Conservation (phyloP, 2,797 vertebrate species). For the Cryptoprocta ferox region DNA sequence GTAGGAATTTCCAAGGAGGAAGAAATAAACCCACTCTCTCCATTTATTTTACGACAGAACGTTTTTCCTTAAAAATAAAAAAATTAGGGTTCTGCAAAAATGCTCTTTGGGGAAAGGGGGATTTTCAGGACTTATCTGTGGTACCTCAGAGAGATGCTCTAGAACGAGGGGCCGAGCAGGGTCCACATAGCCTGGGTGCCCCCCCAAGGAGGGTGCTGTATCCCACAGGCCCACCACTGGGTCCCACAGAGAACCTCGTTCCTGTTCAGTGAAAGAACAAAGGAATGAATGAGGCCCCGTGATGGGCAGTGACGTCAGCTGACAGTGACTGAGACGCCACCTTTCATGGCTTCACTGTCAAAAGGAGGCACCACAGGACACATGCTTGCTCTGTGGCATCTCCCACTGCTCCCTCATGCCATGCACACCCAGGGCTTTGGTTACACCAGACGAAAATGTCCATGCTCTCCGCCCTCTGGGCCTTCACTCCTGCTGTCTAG, state of each 20-base stretch:
- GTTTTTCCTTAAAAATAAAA: not conserved
- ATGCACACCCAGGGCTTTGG: not conserved
- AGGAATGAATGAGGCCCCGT: not conserved
- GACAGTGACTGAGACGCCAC: not conserved
- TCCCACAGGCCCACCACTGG: not conserved
- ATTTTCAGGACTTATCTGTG: not conserved
- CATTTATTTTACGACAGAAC: not conserved
- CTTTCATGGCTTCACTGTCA: not conserved
- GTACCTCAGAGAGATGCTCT: too few species aligned
- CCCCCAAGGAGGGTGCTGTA: not conserved
- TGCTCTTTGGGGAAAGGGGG: not conserved
- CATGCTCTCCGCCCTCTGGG: not conserved
- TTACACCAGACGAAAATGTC: not conserved
- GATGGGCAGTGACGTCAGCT: not conserved
- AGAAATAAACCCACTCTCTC: not conserved
- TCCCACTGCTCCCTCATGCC: not conserved
- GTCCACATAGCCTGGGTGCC: not conserved
- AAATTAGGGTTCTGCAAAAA: not conserved
- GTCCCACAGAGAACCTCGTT: not conserved
- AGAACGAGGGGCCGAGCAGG: not conserved
- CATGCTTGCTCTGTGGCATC: fast-evolving
- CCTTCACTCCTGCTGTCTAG: not conserved
- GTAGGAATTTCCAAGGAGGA: not conserved
- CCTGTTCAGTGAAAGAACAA: not conserved
- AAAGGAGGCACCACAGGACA: not conserved